Conservation (phyloP, 2,797 vertebrate species). For the Enteromius viviparus region DNA sequence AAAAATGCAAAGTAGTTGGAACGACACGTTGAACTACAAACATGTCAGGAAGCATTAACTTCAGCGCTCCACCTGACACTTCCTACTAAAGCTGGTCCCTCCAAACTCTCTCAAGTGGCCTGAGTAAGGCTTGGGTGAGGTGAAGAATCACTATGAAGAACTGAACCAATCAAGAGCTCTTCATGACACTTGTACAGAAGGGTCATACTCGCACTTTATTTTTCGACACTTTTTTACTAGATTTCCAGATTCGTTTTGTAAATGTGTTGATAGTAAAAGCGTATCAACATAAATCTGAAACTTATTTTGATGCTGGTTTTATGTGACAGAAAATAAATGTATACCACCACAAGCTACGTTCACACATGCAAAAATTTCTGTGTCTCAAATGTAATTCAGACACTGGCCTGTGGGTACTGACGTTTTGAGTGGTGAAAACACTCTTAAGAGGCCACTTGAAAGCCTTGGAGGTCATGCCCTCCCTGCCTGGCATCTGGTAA, state of each 20-base stretch:
- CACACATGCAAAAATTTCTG: conserved; percentile 15
- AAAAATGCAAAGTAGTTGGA: neutral
- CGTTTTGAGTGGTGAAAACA: conserved; percentile 40
- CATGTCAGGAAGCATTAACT: neutral
- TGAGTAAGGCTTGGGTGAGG: neutral
- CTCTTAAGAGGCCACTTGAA: conserved; percentile 52
- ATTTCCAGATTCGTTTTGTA: neutral
- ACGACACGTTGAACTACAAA: neutral
- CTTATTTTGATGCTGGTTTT: conserved; percentile 20
- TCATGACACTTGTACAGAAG: neutral
- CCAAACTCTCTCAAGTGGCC: neutral
- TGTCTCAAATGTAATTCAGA: conserved; percentile 16
- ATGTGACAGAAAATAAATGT: conserved; percentile 35
- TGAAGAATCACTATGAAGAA: conserved; percentile 19
- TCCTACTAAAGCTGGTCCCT: neutral
- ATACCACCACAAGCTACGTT: conserved; percentile 34
- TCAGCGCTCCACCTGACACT: neutral
- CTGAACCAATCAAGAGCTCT: conserved; percentile 24
- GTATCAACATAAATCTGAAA: conserved; percentile 43
- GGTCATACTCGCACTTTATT: neutral
- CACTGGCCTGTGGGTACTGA: conserved; percentile 36
- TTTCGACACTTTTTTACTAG: neutral
- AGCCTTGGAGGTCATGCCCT: conserved; percentile 79
- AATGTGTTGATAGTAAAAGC: conserved; percentile 14
- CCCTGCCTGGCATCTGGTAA: conserved; percentile 82